These are phyloP conservation scores for Crypturellus undulatus DNA, from an alignment of 2,113 vertebrate genomes.

Conservation along the genomic window DNA sequence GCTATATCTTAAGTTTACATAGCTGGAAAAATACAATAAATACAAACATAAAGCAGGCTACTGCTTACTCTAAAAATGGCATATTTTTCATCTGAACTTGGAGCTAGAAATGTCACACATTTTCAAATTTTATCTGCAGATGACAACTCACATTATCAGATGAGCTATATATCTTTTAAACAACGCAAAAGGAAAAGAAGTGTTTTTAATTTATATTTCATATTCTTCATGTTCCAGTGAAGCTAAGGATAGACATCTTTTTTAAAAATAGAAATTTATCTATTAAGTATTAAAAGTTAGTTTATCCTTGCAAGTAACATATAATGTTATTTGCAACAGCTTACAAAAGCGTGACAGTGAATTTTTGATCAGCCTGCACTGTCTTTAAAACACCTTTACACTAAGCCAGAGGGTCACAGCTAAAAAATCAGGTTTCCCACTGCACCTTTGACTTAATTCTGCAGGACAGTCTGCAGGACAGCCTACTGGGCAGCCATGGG, in stretches of 20 bases:
- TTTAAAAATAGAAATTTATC: not conserved
- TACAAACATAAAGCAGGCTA: not conserved
- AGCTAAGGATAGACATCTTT: not conserved
- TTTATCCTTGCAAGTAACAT: not conserved
- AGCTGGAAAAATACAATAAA: not conserved
- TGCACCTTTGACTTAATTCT: conserved; percentile 21
- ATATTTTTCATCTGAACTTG: not conserved
- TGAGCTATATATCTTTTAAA: not conserved
- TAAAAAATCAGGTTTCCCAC: not conserved
- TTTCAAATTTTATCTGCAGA: too few species aligned
- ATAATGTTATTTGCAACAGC: not conserved
- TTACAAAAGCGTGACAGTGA: not conserved
- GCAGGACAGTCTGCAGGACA: not conserved
- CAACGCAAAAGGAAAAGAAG: not conserved
- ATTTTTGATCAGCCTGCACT: not conserved
- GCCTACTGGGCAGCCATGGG: not conserved
- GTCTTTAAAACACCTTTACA: not conserved
- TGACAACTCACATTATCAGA: too few species aligned
- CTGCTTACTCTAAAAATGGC: not conserved
- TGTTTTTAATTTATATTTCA: not conserved
- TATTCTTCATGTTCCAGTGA: not conserved
- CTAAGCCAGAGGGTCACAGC: not conserved
- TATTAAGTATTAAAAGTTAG: not conserved
- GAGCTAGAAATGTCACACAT: too few species aligned
- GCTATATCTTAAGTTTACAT: not conserved